Evolutionary conservation across 2,113 vertebrate genomes (phyloP), one percentile per base, ranked within the genome.

Genomic region (Gobiocypris rarus): DNA sequence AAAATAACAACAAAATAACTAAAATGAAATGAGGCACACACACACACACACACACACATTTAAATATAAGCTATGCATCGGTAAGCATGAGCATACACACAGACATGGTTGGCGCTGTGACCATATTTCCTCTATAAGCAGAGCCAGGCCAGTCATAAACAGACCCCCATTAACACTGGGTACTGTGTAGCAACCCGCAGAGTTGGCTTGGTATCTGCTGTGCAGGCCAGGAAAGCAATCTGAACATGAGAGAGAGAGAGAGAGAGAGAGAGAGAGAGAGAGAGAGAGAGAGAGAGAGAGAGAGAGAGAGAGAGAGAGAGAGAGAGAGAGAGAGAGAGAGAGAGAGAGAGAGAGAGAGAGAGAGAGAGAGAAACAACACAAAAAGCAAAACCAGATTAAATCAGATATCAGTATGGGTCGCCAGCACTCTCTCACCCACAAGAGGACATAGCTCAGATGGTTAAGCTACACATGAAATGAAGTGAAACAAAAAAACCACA

Each of bases 381-480:
- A 70, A 84, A 56, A 71, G 58, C 13, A 78, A 75, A 75, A 58
- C 19, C 43, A 80, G 75, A 83, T 78, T 84, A 84, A 84, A 77
- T 78, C 69, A 41, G 61, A 31, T 75, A 77, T 69, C 43, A 38
- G 28, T 38, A 74, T 26, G 63, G 81, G 81, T 48, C 54, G 38
- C 56, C 24, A 77, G 69, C 14, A 5, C 54, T 45, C 67, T 41
- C 56, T 50, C 85, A 86, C 67, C 81, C 63, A 59, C 52, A 80
- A 3, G 45, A 83, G 54, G 59, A 41, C 61, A 5, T 34, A 58
- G 34, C 4, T 8, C 50, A 73, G 22, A 77, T 1, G 31, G 67
- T 43, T 86, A 69, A 79, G 67, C 45, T 59, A 45, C 26, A 82
- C 45, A 54, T 59, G 28, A 78, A 61, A 75, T 65, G 4, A 45